Percentiles rank a stretch among this genome's conserved stretches.
Evolutionary conservation across 2,113 vertebrate species (phyloP).

Genomic region (Aspidoscelis tigris): DNA sequence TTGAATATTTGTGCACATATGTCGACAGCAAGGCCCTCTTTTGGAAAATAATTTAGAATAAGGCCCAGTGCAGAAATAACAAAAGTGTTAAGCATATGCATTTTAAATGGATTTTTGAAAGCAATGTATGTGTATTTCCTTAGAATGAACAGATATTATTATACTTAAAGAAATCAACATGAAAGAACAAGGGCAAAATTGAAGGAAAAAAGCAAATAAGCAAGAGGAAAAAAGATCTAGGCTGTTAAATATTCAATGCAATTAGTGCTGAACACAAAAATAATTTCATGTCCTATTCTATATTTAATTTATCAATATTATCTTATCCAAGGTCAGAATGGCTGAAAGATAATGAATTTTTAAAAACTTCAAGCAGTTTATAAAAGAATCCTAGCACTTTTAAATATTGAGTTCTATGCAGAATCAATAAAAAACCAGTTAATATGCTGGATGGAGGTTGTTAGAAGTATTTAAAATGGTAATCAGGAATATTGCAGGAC

Average conservation of each 20-base stretch:
- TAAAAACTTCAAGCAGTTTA: slow-evolving; percentile 11
- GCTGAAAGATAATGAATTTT: slow-evolving; percentile 35
- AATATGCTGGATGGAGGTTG: too few species aligned
- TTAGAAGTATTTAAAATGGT: neutral
- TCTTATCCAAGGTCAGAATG: slow-evolving; percentile 14
- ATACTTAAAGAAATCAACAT: slow-evolving; percentile 6
- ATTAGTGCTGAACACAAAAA: slow-evolving; percentile 30
- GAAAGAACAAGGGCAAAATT: neutral
- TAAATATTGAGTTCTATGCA: neutral
- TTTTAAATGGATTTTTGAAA: neutral
- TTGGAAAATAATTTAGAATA: too few species aligned
- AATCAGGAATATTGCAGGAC: neutral
- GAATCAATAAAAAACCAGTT: neutral
- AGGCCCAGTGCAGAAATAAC: neutral
- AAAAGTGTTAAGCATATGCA: neutral
- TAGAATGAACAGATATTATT: slow-evolving; percentile 27
- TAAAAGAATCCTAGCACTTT: neutral
- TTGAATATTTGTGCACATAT: too few species aligned
- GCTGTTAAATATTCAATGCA: slow-evolving; percentile 53
- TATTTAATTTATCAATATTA: slow-evolving; percentile 49
- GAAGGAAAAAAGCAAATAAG: slow-evolving; percentile 24
- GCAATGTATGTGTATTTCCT: neutral
- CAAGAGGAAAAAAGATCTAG: slow-evolving; percentile 5
- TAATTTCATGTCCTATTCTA: slow-evolving; percentile 12
- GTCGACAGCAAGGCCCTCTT: too few species aligned